phyloP scores from a whole-genome alignment of 2,113 vertebrate species.

The Greenwoodochromis staneri region DNA sequence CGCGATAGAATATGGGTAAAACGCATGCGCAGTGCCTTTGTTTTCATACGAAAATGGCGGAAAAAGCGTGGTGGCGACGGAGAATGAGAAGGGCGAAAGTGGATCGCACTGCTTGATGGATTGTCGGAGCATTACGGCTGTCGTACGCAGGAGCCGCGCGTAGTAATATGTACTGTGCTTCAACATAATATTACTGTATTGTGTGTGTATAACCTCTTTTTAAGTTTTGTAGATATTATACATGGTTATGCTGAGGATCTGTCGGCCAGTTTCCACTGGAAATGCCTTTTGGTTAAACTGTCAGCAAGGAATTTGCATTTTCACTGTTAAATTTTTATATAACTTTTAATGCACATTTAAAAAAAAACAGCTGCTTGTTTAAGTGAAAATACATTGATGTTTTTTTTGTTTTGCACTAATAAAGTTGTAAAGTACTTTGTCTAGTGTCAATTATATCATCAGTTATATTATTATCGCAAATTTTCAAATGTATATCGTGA shows the following conservation, averaged over 20 bases:
- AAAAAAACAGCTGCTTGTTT: not conserved
- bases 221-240: not conserved
- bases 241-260: not conserved
- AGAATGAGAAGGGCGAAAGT: no score
- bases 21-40: no score
- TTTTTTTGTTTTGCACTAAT: not conserved
- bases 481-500: not conserved
- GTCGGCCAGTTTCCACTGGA: not conserved
- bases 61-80: no score
- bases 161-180: not conserved
- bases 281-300: not conserved
- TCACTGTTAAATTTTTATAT: not conserved
- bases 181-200: not conserved
- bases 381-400: not conserved
- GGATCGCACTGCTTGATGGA: no score
- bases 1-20: not conserved
- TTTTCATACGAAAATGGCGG: no score
- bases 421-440: not conserved
- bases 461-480: not conserved
- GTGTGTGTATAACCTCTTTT: not conserved
- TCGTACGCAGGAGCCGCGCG: not conserved
- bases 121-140: accelerated
- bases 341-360: not conserved
- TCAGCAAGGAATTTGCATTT: accelerated
- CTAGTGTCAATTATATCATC: not conserved